Evolutionary conservation across 1,140 invertebrate genomes (phyloP), one percentile per base, ranked within the genome.

Genomic region (Bradysia coprophila): DNA sequence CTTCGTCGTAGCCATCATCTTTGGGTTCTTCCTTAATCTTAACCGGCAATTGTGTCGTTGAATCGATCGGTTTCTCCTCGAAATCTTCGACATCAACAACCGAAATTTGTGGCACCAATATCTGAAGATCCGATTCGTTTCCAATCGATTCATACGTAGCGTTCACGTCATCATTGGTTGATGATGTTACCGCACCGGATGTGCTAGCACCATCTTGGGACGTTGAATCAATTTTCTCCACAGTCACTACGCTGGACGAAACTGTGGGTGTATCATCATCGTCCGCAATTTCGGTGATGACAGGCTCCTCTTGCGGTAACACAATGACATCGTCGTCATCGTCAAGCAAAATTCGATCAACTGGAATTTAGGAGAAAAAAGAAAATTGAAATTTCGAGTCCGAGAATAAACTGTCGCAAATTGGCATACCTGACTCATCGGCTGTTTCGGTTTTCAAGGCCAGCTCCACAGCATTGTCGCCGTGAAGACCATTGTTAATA

Each of bases 31-130:
- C 51, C 36, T 63, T 61, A 31, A 61, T 61, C 47, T 60, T 60
- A 0, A 61, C 49, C 10, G 46, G 41, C 16, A 40, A 16, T 32
- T 47, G 36, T 40, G 45, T 31, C n/a, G 40, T 24, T 32, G 59
- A 55, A 24, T 60, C 53, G 4, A 45, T 46, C 45, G 40, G 24
- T 38, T 64, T 62, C 11, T 68, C 60, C 2, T 55, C 51, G n/a
- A 57, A 61, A 1, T 58, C 64, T 45, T 70, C 69, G n/a, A 61
- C 52, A 46, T 69, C 67, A 38, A 55, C 56, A 28, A 60, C 57
- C 16, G 58, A 55, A 50, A 61, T 61, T 43, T 59, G 48, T 24
- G 58, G 58, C 45, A 60, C 58, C 39, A 61, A 52, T 38, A 61
- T 61, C 42, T 59, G 55, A 11, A 61, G 54, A 51, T 61, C 58